Percentiles rank a stretch among this genome's conserved stretches.
phyloP scores from a whole-genome alignment of 2,113 vertebrate genomes.

The Acanthochromis polyacanthus region DNA sequence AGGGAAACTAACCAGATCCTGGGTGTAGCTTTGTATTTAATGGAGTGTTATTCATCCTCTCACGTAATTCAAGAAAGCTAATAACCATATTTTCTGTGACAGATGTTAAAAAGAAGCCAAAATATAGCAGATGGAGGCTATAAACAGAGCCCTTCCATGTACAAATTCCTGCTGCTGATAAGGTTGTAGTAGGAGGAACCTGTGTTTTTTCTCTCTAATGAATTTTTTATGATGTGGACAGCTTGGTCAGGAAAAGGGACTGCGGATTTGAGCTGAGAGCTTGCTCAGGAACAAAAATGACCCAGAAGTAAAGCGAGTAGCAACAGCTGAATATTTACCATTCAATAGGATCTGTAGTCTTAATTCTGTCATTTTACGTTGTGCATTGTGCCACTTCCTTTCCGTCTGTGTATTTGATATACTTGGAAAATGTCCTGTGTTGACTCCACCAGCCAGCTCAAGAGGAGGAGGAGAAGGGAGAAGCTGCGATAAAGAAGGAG shows the following conservation, averaged over 20 bases:
- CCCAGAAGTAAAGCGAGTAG: not conserved
- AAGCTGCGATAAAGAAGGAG: constrained; percentile 57
- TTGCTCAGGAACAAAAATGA: not conserved
- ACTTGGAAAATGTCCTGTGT: constrained; percentile 28
- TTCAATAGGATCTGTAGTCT: not conserved
- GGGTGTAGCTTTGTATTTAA: too few species aligned
- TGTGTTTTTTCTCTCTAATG: constrained; percentile 31
- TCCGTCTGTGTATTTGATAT: constrained; percentile 17
- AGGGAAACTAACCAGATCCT: too few species aligned
- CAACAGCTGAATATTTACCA: not conserved
- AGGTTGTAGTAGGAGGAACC: constrained; percentile 6
- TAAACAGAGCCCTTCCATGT: not conserved
- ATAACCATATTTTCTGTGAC: too few species aligned
- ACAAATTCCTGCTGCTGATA: constrained; percentile 18
- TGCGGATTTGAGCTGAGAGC: constrained; percentile 38
- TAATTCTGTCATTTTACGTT: not conserved
- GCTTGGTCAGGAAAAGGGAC: constrained; percentile 51
- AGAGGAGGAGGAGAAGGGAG: constrained; percentile 85
- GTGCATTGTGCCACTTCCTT: not conserved
- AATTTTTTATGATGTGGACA: constrained; percentile 54
- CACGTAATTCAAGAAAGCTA: too few species aligned
- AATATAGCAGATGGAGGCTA: not conserved
- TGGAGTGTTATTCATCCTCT: too few species aligned
- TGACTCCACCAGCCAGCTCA: constrained; percentile 55
- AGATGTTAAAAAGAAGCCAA: too few species aligned